Evolutionary conservation across 2,797 vertebrate genomes (phyloP).

Genomic region (Margarornis squamiger): DNA sequence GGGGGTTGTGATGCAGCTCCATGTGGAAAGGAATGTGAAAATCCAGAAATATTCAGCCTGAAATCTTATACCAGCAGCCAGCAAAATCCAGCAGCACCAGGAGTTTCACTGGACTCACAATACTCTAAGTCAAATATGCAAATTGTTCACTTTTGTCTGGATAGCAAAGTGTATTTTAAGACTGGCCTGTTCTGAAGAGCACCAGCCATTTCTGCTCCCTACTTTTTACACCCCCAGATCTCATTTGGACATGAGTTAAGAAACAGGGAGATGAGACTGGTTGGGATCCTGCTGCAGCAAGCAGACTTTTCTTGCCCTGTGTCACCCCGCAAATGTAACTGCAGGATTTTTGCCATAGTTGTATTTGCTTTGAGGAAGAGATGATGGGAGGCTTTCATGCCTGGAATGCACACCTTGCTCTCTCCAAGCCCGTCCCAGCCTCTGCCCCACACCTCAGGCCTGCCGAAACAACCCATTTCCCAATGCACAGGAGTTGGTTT

Average conservation of each 20-base stretch:
- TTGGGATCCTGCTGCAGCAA: rapidly evolving
- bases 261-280: neutral
- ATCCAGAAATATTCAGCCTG: neutral
- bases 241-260: neutral
- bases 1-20: neutral
- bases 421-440: neutral
- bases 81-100: neutral
- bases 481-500: slow-evolving; percentile 24
- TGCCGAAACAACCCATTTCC: neutral
- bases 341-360: neutral
- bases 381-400: neutral
- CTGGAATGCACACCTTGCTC: neutral
- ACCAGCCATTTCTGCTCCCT: neutral
- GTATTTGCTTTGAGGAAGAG: neutral
- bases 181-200: neutral
- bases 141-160: neutral
- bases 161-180: neutral
- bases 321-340: neutral
- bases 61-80: neutral
- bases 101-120: neutral
- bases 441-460: rapidly evolving
- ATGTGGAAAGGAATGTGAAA: neutral
- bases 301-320: neutral
- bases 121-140: neutral
- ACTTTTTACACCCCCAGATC: neutral